Evolutionary conservation across 2,888 invertebrate genomes (phyloP).

Genomic region (Shargacucullia verbasci): DNA sequence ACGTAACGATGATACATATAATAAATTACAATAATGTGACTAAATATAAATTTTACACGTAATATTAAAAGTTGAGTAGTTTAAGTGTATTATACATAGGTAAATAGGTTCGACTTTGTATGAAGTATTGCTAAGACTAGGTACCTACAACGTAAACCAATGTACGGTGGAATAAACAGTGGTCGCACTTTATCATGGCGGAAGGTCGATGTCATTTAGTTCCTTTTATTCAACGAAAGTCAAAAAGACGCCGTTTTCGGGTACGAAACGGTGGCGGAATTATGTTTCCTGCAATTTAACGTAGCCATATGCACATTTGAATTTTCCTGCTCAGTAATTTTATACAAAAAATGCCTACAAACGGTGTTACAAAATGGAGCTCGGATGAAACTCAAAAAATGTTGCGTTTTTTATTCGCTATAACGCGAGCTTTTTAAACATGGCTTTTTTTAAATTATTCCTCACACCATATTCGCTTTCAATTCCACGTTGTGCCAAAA

Average conservation of each 20-base stretch:
- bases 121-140: conserved; percentile 84
- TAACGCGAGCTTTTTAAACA: conserved; percentile 51
- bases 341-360: conserved; percentile 56
- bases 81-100: conserved; percentile 87
- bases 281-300: conserved; percentile 63
- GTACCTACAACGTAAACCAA: conserved; percentile 67
- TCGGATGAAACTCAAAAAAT: conserved; percentile 53
- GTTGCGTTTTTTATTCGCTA: conserved; percentile 38
- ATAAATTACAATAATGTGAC: conserved; percentile 87
- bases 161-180: conserved; percentile 65
- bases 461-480: conserved; percentile 66
- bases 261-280: conserved; percentile 55
- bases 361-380: conserved; percentile 51
- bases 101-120: conserved; percentile 86
- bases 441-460: conserved; percentile 44
- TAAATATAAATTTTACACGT: conserved; percentile 88
- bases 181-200: conserved; percentile 64
- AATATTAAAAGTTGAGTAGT: conserved; percentile 86
- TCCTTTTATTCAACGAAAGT: conserved; percentile 64
- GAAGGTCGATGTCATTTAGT: conserved; percentile 56
- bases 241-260: conserved; percentile 52
- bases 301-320: conserved; percentile 60
- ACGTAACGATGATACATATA: conserved; percentile 89
- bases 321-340: conserved; percentile 63
- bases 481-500: conserved; percentile 86